Evolutionary conservation across 35 echinoderm and acorn worm species (phyloP), one percentile per base, ranked within the genome.

Genomic region (Apostichopus californicus): DNA sequence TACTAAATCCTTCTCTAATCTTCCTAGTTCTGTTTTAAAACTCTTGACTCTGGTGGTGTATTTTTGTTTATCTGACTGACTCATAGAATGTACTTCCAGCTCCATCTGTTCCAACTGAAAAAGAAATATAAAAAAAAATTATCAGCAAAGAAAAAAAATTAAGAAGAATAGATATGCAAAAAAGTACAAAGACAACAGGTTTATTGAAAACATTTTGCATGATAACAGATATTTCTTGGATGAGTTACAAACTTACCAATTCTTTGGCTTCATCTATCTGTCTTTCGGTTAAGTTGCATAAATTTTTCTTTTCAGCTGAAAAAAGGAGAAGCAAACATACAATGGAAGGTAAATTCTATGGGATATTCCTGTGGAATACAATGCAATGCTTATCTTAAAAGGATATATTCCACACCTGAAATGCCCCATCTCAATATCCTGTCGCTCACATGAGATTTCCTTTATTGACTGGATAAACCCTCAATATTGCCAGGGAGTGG

Each of bases 1-100:
- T n/a, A 99, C 97, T 78, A 99, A 83, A 75, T 99, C 97, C 93
- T 99, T 99, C 63, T 99, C 97, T 17, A 99, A 78, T 54, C 95
- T 90, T 25, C 86, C 95, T 15, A 99, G 90, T 92, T 99, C 97
- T 87, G 93, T 90, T 73, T 96, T 92, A 83, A 95, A 99, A 57
- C 97, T 99, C 77, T 96, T 96, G 70, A 99, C 86, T 77, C 97
- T 70, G n/a, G 93, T 99, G 80, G 90, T 96, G 90, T 94, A 96
- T 70, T 93, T 99, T 57, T 99, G 97, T 72, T 94, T 84, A 73
- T 99, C 97, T 53, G 97, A 90, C 13, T 93, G 95, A 86, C 28
- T 25, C 83, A 99, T 96, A 12, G 81, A 93, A 46, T 93, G 84
- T 12, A 99, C 92, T 88, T 99, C 97, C 52, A 99, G 77, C 53